Conservation (phyloP, 2,797 vertebrate genomes). For the Hypotaenidia okinawae region DNA sequence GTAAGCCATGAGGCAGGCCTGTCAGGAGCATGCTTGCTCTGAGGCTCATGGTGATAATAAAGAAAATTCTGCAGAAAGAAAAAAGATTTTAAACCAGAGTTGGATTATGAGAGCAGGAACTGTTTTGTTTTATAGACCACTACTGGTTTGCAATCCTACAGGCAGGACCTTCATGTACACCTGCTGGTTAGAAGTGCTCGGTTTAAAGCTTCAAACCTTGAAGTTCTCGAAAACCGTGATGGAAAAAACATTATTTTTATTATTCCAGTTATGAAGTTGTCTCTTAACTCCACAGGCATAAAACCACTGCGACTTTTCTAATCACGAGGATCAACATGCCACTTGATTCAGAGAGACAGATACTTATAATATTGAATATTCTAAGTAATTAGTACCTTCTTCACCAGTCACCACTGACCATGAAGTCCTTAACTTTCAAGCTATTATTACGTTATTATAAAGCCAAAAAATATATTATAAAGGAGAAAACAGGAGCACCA, state of each 20-base stretch:
- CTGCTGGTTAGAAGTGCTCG: not conserved
- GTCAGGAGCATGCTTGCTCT: not conserved
- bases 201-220: not conserved
- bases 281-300: not conserved
- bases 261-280: not conserved
- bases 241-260: not conserved
- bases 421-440: not conserved
- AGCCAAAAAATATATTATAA: not conserved
- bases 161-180: not conserved
- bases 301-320: not conserved
- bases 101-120: not conserved
- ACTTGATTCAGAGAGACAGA: not conserved
- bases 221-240: not conserved
- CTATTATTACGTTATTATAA: not conserved
- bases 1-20: not conserved
- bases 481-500: not conserved
- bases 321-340: not conserved
- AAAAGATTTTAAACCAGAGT: not conserved
- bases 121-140: not conserved
- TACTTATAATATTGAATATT: not conserved
- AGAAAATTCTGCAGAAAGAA: not conserved
- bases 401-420: not conserved
- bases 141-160: not conserved
- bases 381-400: not conserved
- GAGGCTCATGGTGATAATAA: not conserved